Evolutionary conservation across 2,113 vertebrate species (phyloP).

Genomic region (Crotalus tigris): DNA sequence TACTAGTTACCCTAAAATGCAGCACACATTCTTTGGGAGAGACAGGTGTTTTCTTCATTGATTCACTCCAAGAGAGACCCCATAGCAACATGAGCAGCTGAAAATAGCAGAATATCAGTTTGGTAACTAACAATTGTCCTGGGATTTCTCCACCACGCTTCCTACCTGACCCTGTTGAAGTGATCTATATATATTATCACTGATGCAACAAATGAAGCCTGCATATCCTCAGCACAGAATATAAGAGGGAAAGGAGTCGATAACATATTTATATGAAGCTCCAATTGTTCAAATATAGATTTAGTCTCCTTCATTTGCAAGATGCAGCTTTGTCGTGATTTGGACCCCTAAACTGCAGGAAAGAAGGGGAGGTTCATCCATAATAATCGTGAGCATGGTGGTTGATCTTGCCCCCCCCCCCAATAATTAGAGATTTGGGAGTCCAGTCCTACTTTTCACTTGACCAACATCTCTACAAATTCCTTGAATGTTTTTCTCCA

Average conservation of each 20-base stretch:
- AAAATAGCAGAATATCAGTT: neutral
- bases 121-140: neutral
- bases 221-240: neutral
- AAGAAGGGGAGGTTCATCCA: neutral
- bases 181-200: no score
- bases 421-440: neutral
- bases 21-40: neutral
- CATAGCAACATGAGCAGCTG: neutral
- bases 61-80: conserved; percentile 12
- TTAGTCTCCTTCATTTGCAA: neutral
- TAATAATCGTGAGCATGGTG: neutral
- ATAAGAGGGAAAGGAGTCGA: neutral
- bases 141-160: conserved; percentile 3
- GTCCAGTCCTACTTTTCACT: neutral
- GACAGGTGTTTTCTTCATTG: neutral
- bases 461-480: neutral
- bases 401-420: neutral
- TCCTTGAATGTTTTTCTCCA: neutral
- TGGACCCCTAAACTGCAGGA: no score
- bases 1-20: conserved; percentile 15
- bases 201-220: neutral
- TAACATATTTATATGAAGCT: neutral
- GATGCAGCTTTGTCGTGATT: neutral
- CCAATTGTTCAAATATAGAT: neutral
- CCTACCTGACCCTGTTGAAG: neutral